Evolutionary conservation across 2,888 invertebrate species (phyloP), one percentile per base, ranked within the genome.

Genomic region (Melinopterus prodromus): DNA sequence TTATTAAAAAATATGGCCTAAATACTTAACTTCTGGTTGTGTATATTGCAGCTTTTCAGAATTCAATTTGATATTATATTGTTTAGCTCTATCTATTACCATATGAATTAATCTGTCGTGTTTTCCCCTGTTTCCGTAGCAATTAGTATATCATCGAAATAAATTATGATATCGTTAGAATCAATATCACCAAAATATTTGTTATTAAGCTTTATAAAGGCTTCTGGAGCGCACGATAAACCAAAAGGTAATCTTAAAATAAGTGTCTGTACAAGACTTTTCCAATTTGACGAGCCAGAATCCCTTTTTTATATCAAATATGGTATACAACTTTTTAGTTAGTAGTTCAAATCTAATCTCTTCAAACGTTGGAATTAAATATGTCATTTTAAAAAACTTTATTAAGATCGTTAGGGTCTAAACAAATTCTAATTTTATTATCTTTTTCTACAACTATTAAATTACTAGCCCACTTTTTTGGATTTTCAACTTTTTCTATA

Each of bases 1-100:
- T 70, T 9, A 70, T 70, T 70, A 12, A 70, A n/a, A 70, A 70
- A 70, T 12, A 16, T 70, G 70, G 9, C 70, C 70, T 9, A 70
- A 70, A 70, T 70, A 70, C 9, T 70, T 70, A 16, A 70, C 16
- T 5, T 70, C 12, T 16, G n/a, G 5, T 70, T 70, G 70, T 12
- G 5, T 70, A 26, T 26, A 26, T 26, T 26, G 26, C 1, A 26
- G 26, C 26, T 26, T 26, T 26, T 26, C 26, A 26, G 16, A 16
- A 70, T 16, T 16, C 5, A 70, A 70, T 16, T 70, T 70, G 5
- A 6, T 70, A 26, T 26, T 26, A 26, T 26, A 26, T 26, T 26
- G 26, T 26, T 26, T 26, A 26, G 26, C 26, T 26, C 26, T 26
- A 26, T 26, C 26, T 26, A 26, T 26, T 26, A 26, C 26, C 1